phyloP scores from a whole-genome alignment of 1,140 invertebrate species.

The Drosophila azteca region DNA sequence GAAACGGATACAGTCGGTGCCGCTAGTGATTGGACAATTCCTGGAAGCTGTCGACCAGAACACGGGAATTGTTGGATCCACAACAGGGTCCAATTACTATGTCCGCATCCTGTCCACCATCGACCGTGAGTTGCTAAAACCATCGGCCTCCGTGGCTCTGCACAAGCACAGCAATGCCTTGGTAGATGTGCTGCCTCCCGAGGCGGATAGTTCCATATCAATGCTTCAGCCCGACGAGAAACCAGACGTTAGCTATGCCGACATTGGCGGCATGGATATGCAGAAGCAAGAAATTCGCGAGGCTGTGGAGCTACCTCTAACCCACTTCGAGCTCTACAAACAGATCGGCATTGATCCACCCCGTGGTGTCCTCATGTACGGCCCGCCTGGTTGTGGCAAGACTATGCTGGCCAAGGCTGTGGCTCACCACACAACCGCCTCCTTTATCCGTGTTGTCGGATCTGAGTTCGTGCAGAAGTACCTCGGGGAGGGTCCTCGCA shows the following conservation, averaged over 20 bases:
- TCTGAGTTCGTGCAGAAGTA: constrained; percentile 99
- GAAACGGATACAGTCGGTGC: constrained; percentile 98
- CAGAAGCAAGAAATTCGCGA: constrained; percentile 99
- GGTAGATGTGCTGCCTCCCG: constrained; percentile 98
- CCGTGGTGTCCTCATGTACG: constrained; percentile 98
- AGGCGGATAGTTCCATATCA: constrained; percentile 98
- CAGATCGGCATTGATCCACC: constrained; percentile 98
- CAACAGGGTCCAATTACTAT: constrained; percentile 97
- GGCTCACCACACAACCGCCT: constrained; percentile 98
- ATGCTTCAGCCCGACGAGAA: constrained; percentile 98
- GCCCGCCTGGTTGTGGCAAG: constrained; percentile 96
- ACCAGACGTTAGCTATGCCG: constrained; percentile 97
- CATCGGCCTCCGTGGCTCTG: constrained; percentile 97
- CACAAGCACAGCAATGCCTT: constrained; percentile 99
- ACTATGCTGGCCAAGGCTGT: constrained; percentile 99
- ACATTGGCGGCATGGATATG: constrained; percentile 99
- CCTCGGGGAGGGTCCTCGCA: constrained; percentile 98
- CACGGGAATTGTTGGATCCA: constrained; percentile 94
- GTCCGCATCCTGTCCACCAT: constrained; percentile 98
- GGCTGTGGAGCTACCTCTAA: constrained; percentile 98
- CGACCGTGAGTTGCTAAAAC: constrained; percentile 97
- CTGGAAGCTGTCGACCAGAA: constrained; percentile 99
- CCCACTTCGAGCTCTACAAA: constrained; percentile 99
- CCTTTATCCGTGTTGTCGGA: constrained; percentile 99
- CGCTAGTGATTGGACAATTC: constrained; percentile 98